Evolutionary conservation across 2,797 vertebrate species (phyloP).

Genomic region (Nasua narica): DNA sequence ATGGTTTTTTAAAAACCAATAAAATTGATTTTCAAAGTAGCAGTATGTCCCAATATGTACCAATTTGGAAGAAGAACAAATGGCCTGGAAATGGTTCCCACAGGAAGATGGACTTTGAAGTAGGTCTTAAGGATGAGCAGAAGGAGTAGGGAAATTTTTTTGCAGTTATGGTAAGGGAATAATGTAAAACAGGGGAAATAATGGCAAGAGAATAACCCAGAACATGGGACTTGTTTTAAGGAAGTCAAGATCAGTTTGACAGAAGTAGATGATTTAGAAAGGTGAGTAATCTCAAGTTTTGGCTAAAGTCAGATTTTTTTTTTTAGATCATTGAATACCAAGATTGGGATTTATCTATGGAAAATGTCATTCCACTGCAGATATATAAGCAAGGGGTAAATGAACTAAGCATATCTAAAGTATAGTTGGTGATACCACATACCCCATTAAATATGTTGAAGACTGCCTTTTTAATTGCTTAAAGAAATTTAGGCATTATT

Average conservation of each 20-base stretch:
- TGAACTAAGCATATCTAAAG: neutral
- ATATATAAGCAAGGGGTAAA: neutral
- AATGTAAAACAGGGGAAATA: neutral
- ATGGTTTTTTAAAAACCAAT: neutral
- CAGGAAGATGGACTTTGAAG: neutral
- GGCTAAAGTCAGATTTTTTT: neutral
- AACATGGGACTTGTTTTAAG: neutral
- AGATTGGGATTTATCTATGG: neutral
- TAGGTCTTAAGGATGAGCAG: neutral
- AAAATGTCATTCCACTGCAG: neutral
- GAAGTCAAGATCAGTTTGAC: neutral
- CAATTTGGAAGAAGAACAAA: neutral
- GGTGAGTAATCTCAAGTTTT: neutral
- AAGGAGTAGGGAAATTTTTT: neutral
- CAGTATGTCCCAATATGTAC: neutral
- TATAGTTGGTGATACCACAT: neutral
- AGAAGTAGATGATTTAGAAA: neutral
- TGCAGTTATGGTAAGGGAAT: neutral
- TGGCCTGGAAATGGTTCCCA: neutral
- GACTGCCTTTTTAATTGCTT: neutral
- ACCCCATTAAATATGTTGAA: neutral
- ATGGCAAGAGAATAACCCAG: neutral
- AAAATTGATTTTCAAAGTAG: neutral
- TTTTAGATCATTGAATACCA: neutral
- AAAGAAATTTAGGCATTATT: neutral